A percentile compares a stretch with the other conserved stretches of the same genome.
Conservation (phyloP, 2,797 vertebrate species). For the Botia almorhae region DNA sequence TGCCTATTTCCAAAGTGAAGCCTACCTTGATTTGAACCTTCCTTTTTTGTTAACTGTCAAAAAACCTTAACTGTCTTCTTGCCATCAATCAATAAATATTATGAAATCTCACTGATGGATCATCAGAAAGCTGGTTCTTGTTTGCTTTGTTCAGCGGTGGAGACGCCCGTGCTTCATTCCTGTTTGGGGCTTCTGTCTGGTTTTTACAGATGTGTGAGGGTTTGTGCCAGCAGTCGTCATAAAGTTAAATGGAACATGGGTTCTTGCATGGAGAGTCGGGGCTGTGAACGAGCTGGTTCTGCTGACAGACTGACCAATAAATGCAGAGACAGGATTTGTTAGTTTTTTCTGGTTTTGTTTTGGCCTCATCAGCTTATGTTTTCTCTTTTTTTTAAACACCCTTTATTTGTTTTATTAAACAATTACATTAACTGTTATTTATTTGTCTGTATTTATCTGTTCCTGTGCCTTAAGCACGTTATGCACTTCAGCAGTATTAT, state of each 20-base stretch:
- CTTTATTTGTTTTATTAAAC: neutral
- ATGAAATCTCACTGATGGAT: no score
- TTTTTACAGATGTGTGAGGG: slow-evolving; percentile 47
- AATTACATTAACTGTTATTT: neutral
- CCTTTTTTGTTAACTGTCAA: no score
- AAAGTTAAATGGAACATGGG: slow-evolving; percentile 13
- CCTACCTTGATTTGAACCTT: no score
- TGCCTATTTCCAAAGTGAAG: no score
- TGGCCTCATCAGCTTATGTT: neutral
- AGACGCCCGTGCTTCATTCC: slow-evolving; percentile 13
- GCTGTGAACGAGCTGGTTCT: slow-evolving; percentile 7
- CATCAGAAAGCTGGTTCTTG: no score
- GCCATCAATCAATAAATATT: no score
- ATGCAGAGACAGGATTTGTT: neutral
- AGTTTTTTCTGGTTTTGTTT: neutral
- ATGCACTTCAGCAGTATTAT: neutral
- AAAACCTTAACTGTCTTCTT: no score
- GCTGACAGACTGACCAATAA: neutral
- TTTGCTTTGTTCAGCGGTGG: neutral
- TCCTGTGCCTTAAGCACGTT: neutral
- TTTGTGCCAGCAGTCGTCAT: neutral
- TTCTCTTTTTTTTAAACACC: neutral
- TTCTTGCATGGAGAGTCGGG: slow-evolving; percentile 1
- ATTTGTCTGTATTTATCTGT: neutral
- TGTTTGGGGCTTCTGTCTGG: slow-evolving; percentile 28